phyloP scores from a whole-genome alignment of 2,888 invertebrate species.

The Tryphoninae sp. region DNA sequence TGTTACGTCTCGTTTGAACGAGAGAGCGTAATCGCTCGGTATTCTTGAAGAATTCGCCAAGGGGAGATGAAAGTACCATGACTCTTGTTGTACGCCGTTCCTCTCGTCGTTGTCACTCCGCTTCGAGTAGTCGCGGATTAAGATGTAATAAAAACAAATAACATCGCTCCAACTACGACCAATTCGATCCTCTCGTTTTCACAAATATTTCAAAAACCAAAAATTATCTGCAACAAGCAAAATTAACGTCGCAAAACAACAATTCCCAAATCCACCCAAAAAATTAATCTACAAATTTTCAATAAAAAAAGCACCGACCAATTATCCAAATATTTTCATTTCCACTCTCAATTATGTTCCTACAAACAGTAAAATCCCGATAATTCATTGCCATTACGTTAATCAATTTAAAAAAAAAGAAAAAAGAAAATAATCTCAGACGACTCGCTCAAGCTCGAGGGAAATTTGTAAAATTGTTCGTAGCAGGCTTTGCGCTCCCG shows the following conservation, averaged over 20 bases:
- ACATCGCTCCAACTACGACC: not conserved
- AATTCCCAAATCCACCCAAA: not conserved
- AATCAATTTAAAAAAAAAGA: constrained; percentile 8
- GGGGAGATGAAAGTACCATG: constrained; percentile 54
- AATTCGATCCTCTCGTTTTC: not conserved
- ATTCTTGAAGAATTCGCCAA: constrained; percentile 23
- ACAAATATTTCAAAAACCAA: not conserved
- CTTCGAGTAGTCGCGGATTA: constrained; percentile 61
- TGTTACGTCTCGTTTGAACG: constrained; percentile 60
- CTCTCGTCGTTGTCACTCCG: constrained; percentile 17
- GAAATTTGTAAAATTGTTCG: constrained; percentile 65
- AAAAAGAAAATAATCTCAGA: too few relatives aligned
- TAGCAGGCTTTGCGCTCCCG: constrained; percentile 20
- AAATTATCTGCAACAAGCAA: not conserved
- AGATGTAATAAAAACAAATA: constrained; percentile 36
- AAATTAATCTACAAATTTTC: not conserved
- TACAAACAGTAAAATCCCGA: not conserved
- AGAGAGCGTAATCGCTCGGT: constrained; percentile 60
- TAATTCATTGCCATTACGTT: not conserved
- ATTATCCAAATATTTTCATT: not conserved
- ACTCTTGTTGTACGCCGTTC: constrained; percentile 7
- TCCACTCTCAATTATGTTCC: not conserved
- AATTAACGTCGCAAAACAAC: not conserved
- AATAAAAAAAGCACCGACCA: not conserved
- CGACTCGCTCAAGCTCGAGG: constrained; percentile 40